These are phyloP conservation scores for Lycocerus yunnanus DNA, from an alignment of 2,888 invertebrate species.

Conservation along the genomic window DNA sequence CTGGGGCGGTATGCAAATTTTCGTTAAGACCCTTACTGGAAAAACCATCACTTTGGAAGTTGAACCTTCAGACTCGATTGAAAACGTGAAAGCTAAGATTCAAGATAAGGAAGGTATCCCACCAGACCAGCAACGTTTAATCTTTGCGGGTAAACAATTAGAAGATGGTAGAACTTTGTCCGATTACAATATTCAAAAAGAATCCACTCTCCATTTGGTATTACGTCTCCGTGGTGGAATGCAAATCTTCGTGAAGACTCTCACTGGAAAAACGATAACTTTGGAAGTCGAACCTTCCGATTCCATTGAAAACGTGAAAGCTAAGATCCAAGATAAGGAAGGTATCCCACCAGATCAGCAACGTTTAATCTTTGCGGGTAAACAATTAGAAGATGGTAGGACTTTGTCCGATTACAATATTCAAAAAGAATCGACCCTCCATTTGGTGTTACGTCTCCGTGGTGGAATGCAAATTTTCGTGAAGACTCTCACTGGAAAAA, in stretches of 20 bases:
- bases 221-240: constrained; percentile 55
- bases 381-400: background rate
- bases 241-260: constrained; percentile 97
- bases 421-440: constrained; percentile 45
- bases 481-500: background rate
- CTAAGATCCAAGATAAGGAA: background rate
- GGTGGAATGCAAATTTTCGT: constrained; percentile 97
- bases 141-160: background rate
- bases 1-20: background rate
- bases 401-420: background rate
- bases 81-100: background rate
- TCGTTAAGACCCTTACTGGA: background rate
- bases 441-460: constrained; percentile 83
- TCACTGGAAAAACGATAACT: constrained; percentile 94
- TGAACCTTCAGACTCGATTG: background rate
- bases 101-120: background rate
- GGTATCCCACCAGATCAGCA: background rate
- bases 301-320: constrained; percentile 89
- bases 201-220: background rate
- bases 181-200: background rate
- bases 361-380: background rate
- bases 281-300: constrained; percentile 92
- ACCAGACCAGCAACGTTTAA: background rate
- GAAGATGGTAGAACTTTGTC: background rate
- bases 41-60: background rate